These are phyloP conservation scores for Lophochroa leadbeateri DNA, from an alignment of 2,113 vertebrate species.

Conservation along the genomic window DNA sequence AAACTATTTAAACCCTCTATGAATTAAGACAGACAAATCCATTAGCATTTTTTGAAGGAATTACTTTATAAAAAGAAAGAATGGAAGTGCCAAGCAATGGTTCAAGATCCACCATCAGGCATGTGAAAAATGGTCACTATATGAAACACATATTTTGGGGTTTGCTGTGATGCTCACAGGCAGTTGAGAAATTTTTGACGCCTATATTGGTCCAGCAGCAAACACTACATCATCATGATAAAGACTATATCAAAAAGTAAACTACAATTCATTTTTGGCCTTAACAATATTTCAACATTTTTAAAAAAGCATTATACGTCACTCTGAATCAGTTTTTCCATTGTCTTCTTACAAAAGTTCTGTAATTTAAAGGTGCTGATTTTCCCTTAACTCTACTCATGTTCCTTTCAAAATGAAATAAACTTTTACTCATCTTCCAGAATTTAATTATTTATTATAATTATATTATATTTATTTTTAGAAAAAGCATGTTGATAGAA, in stretches of 20 bases:
- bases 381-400: not conserved
- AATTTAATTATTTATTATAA: not conserved
- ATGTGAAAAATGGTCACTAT: not conserved
- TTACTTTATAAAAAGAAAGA: slow-evolving; percentile 7
- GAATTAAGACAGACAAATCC: slow-evolving; percentile 50
- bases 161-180: not conserved
- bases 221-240: not conserved
- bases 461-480: not conserved
- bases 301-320: not conserved
- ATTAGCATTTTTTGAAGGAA: slow-evolving; percentile 29
- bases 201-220: not conserved
- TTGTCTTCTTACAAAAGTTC: not conserved
- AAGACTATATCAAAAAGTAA: not conserved
- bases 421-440: not conserved
- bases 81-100: not conserved
- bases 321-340: not conserved
- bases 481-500: not conserved
- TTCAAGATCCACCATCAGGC: not conserved
- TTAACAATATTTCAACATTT: not conserved
- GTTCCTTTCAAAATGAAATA: not conserved
- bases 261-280: not conserved
- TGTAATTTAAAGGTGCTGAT: not conserved
- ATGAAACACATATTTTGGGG: not conserved
- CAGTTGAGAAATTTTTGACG: not conserved
- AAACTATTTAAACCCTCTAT: slow-evolving; percentile 28